Base-by-base conservation (phyloP, 2,888 invertebrate genomes). In the Scaptomyza caliginosa region DNA sequence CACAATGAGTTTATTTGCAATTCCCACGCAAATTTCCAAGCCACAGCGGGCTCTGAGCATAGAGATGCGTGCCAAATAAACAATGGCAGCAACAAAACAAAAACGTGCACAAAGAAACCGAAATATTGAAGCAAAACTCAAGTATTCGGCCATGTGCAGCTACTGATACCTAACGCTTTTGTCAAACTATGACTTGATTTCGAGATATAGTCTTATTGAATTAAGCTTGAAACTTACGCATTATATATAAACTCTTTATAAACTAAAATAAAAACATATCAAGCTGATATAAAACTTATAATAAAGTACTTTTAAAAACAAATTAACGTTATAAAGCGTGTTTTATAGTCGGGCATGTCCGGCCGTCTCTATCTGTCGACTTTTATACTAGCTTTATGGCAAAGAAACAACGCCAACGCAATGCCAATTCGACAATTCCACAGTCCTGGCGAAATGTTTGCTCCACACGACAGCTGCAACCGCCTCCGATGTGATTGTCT, bases 1-100 rank as follows among this genome's bases (percentile, higher is more conserved):
- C 57, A 56, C 62, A 64, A 38, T 57, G 54, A 32, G 49, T 55
- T 67, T 74, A 72, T 78, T 77, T 74, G 72, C 78, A 67, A 72
- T 77, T 77, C 65, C 64, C 46, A 57, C 46, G 67, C 64, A 74
- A 64, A 71, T 68, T 74, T 71, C 38, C 39, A 57, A 57, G 48
- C 56, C 66, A 52, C 77, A 60, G 57, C 39, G 65, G 64, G 40
- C 59, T 28, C 38, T 24, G 50, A 65, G 50, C 43, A 39, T 34
- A 34, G 48, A 50, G 60, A 26, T 49, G 79, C 50, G 54, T 63
- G 58, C 59, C 64, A 62, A 58, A 65, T 48, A 62, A 66, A 64
- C 63, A 76, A 69, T 32, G 36, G 7, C 30, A 58, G 3, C 45
- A 32, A 42, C n/a, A n/a, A 24, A 38, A 40, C 36, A 55, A 26